phyloP scores from a whole-genome alignment of 2,888 invertebrate species.

The Prenolepis imparis region DNA sequence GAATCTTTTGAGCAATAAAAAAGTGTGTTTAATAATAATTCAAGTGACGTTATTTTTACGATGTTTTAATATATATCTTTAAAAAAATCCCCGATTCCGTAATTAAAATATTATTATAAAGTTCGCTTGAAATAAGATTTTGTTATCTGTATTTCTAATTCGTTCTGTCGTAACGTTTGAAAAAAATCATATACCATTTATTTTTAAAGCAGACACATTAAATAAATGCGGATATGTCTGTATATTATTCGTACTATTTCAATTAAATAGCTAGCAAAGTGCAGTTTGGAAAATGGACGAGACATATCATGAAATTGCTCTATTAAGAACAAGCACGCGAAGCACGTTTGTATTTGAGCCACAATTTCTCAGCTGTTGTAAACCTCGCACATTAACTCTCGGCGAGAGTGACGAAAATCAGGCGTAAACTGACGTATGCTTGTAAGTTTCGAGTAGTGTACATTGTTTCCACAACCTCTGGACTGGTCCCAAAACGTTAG shows the following conservation, averaged over 20 bases:
- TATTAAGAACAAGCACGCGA: constrained; percentile 6
- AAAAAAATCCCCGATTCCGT: neutral
- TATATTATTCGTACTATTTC: neutral
- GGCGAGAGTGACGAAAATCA: constrained; percentile 64
- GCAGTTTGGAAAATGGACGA: neutral
- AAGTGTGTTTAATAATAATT: neutral
- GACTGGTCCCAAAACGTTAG: constrained; percentile 67
- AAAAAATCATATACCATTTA: neutral
- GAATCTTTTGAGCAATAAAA: neutral
- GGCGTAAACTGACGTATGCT: constrained; percentile 66
- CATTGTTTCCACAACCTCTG: constrained; percentile 67
- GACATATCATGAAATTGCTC: neutral
- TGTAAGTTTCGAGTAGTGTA: constrained; percentile 56
- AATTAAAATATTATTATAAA: neutral
- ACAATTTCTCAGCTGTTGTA: constrained; percentile 32
- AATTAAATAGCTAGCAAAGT: neutral
- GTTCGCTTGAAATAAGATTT: neutral
- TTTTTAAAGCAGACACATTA: neutral
- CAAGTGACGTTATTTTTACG: neutral
- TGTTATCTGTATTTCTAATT: neutral
- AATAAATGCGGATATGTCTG: neutral
- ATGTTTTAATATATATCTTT: neutral
- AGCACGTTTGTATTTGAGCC: neutral
- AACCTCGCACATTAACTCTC: constrained; percentile 50
- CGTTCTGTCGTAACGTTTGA: neutral